Base-by-base conservation (phyloP, 2,113 vertebrate genomes). In the Notothenia coriiceps region DNA sequence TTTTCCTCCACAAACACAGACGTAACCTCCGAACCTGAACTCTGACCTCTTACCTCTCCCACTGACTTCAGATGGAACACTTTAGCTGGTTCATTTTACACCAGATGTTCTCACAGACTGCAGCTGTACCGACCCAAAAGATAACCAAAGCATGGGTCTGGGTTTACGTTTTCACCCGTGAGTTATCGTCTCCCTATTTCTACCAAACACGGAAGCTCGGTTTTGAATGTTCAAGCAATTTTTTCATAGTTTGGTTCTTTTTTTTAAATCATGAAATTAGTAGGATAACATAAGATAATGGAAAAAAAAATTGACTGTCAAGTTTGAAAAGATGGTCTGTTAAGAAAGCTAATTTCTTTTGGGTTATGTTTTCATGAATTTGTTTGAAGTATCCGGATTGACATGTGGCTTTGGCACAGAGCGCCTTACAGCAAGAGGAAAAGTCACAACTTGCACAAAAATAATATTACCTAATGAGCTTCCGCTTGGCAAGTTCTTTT, bases 21-120 rank as follows among this genome's bases (percentile, higher is more conserved):
- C 25, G 25, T 84, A 85, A 90, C 82, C 87, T 54, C 69, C 6
- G 12, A 49, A 65, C 15, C 79, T 43, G 43, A 85, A 80, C 91
- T 88, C 44, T 84, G 88, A 89, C 90, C 90, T 90, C 69, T 76
- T 57, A 68, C 62, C 88, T 83, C 85, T 88, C 77, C 70, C 70
- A 59, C 44, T 82, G 85, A 84, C 68, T 77, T 78, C 84, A 86
- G 70, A 80, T 80, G 6, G 80, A 86, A 79, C 55, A 40, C 49
- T 79, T 80, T 64, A 87, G 72, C 60, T 86, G 85, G 72, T 77
- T 89, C 66, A 63, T 73, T 91, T 85, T 84, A 86, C 47, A 75
- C 85, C 90, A 89, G 83, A 92, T 88, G 88, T 79, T 85, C 65
- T 59, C 35, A 64, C 64, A 73, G 33, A 74, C 76, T 55, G 60